Percentiles rank a stretch among this genome's conserved stretches.
These are phyloP conservation scores for Anabas testudineus DNA, from an alignment of 2,797 vertebrate species.

Conservation along the genomic window DNA sequence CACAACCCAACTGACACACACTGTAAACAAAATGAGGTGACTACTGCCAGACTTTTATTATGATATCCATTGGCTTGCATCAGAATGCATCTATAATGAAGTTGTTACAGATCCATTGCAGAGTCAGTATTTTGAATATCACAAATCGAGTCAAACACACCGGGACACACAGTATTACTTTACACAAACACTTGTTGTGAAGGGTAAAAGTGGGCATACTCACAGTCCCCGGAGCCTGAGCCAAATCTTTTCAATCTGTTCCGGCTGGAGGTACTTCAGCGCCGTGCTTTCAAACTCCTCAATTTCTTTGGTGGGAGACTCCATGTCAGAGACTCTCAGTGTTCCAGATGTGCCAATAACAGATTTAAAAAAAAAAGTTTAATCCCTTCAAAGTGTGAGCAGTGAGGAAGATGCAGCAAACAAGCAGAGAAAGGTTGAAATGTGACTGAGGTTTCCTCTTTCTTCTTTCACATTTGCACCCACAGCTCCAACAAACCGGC, in stretches of 20 bases:
- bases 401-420: constrained; percentile 27
- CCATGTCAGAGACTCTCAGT: constrained; percentile 84
- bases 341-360: constrained; percentile 45
- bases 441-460: constrained; percentile 63
- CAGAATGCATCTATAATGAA: background rate
- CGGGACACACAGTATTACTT: constrained; percentile 4
- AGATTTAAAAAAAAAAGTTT: constrained; percentile 66
- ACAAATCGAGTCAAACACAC: background rate
- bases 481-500: constrained; percentile 48
- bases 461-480: constrained; percentile 64
- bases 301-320: constrained; percentile 98
- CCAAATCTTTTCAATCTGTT: constrained; percentile 99
- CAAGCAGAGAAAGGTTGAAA: constrained; percentile 29
- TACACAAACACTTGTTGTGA: constrained; percentile 59
- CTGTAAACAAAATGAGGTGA: constrained; percentile 16
- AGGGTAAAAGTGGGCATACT: constrained; percentile 84
- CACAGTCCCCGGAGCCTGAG: constrained; percentile 97
- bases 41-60: constrained; percentile 7
- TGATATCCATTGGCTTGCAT: background rate
- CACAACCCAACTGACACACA: background rate
- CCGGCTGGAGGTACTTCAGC: constrained; percentile 96
- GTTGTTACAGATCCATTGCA: background rate
- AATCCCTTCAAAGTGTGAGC: constrained; percentile 66
- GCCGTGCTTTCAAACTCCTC: constrained; percentile 99
- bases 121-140: constrained; percentile 4